phyloP scores from a whole-genome alignment of 2,888 invertebrate species.

The Cerastis rubricosa region DNA sequence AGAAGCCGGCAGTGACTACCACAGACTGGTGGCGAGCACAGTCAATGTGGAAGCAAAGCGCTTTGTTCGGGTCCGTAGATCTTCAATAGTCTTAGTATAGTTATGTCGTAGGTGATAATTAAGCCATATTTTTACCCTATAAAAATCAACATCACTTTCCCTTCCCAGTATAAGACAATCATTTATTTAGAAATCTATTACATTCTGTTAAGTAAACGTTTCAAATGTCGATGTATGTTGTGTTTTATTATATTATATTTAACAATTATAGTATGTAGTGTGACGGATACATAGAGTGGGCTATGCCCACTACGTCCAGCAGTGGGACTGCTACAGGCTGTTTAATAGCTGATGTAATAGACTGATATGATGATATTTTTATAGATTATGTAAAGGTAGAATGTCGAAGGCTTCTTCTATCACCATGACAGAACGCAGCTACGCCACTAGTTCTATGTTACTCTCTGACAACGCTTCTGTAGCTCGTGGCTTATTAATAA shows the following conservation, averaged over 20 bases:
- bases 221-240: conserved; percentile 34
- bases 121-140: not conserved
- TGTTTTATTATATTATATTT: not conserved
- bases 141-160: not conserved
- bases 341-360: not conserved
- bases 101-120: not conserved
- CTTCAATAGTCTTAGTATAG: not conserved
- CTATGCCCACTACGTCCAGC: not conserved
- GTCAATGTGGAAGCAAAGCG: too few relatives aligned
- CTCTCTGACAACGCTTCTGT: not conserved
- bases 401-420: not conserved
- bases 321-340: not conserved
- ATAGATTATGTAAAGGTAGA: not conserved
- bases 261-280: not conserved
- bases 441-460: not conserved
- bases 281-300: not conserved
- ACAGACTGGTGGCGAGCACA: too few relatives aligned
- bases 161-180: not conserved
- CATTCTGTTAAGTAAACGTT: conserved; percentile 6
- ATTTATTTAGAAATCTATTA: conserved; percentile 28
- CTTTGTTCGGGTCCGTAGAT: too few relatives aligned
- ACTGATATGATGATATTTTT: conserved; percentile 7
- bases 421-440: too few relatives aligned
- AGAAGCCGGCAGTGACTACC: too few relatives aligned
- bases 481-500: not conserved